Percentiles rank a stretch among this genome's conserved stretches.
These are phyloP conservation scores for Sipha flava DNA, from an alignment of 1,140 invertebrate genomes.

Conservation along the genomic window DNA sequence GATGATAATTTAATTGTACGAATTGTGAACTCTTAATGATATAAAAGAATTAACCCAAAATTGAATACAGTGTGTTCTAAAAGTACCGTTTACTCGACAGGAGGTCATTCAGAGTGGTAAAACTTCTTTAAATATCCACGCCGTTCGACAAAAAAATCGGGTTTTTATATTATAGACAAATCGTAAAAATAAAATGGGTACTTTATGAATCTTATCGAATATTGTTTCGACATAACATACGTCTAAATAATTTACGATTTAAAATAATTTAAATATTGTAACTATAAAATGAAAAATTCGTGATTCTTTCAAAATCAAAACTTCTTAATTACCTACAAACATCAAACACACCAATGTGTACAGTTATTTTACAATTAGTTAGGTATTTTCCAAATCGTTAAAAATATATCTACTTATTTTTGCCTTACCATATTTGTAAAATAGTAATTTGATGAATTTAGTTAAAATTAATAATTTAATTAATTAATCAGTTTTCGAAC, in stretches of 20 bases:
- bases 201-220: background rate
- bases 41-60: background rate
- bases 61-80: background rate
- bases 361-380: background rate
- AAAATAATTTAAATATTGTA: no score
- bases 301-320: background rate
- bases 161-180: background rate
- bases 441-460: no score
- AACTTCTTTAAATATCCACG: background rate
- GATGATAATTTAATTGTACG: background rate
- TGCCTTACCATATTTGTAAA: no score
- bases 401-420: background rate
- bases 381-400: background rate
- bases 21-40: background rate
- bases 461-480: no score
- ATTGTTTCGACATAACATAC: no score
- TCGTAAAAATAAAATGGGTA: background rate
- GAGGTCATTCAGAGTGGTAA: constrained; percentile 27
- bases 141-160: background rate
- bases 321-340: background rate
- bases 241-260: no score
- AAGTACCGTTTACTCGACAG: constrained; percentile 17
- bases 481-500: no score
- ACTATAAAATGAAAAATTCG: no score
- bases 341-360: background rate